Conservation (phyloP, 2,888 invertebrate species). For the Caenorhabditis zanzibari region DNA sequence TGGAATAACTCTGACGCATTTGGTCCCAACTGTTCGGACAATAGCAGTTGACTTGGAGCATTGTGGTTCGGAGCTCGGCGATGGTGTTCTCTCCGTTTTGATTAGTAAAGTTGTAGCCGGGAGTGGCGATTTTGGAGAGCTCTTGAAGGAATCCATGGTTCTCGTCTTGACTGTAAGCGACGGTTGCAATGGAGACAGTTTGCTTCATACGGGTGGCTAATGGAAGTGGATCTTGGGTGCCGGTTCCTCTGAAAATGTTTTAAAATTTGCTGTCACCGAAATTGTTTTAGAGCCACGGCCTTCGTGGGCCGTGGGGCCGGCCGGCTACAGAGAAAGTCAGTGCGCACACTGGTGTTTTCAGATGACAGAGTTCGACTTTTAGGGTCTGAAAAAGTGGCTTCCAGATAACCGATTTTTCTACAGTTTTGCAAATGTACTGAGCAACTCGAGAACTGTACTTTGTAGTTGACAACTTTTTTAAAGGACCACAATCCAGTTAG, state of each 20-base stretch:
- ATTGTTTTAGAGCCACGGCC: too few relatives aligned
- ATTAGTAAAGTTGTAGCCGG: conserved; percentile 32
- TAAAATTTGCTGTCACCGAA: background rate
- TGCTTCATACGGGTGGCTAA: conserved; percentile 34
- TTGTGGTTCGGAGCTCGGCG: conserved; percentile 5
- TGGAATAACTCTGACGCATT: conserved; percentile 13
- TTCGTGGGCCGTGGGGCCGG: too few relatives aligned
- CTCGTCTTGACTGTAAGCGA: conserved; percentile 42
- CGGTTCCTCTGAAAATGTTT: conserved; percentile 4
- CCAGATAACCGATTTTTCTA: too few relatives aligned
- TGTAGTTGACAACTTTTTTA: too few relatives aligned
- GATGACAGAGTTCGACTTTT: too few relatives aligned
- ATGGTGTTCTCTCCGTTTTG: conserved; percentile 7
- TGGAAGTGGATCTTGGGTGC: conserved; percentile 36
- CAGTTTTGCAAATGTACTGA: too few relatives aligned
- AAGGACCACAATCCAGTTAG: too few relatives aligned
- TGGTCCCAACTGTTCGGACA: conserved; percentile 52
- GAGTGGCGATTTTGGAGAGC: conserved; percentile 43
- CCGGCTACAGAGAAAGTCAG: too few relatives aligned
- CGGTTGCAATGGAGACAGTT: conserved; percentile 28
- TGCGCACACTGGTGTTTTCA: too few relatives aligned
- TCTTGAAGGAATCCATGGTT: conserved; percentile 9
- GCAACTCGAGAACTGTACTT: too few relatives aligned
- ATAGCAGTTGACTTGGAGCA: conserved; percentile 54
- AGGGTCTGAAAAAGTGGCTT: too few relatives aligned